Evolutionary conservation across 2,113 vertebrate genomes (phyloP).

Genomic region (Mormyrus lacerda): DNA sequence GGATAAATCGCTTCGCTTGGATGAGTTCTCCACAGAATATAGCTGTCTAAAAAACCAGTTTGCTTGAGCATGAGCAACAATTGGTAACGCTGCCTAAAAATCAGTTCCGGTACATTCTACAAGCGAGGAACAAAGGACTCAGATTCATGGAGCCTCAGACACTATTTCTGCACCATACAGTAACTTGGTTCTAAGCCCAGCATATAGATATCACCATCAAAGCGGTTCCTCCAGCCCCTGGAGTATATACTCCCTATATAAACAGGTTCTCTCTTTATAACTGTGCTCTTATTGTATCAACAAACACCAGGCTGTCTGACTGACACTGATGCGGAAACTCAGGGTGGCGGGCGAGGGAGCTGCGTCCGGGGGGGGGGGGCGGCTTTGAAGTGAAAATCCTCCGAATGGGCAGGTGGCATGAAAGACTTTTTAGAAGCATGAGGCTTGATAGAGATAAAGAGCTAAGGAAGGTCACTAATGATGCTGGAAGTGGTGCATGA

Average conservation of each 20-base stretch:
- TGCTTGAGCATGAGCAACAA: neutral
- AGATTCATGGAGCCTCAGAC: neutral
- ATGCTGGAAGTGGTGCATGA: neutral
- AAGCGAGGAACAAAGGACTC: neutral
- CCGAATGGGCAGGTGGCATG: neutral
- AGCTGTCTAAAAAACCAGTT: neutral
- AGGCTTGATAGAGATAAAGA: neutral
- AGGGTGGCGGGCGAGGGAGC: neutral
- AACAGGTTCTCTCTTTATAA: neutral
- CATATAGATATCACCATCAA: neutral
- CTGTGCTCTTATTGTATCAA: neutral
- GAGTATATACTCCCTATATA: neutral
- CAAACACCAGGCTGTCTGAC: neutral
- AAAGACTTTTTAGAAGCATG: neutral
- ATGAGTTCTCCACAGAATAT: neutral
- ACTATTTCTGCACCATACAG: neutral
- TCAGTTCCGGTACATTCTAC: neutral
- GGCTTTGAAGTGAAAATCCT: slow-evolving; percentile 11
- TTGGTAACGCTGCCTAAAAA: neutral
- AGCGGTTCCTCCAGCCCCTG: neutral
- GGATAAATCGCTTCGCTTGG: neutral
- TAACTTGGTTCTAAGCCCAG: neutral
- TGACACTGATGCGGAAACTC: neutral
- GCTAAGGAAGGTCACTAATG: neutral
- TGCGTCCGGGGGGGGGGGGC: neutral